Percentiles rank a stretch among this genome's conserved stretches.
These are phyloP conservation scores for Listronotus oregonensis DNA, from an alignment of 1,140 invertebrate genomes.

Conservation along the genomic window DNA sequence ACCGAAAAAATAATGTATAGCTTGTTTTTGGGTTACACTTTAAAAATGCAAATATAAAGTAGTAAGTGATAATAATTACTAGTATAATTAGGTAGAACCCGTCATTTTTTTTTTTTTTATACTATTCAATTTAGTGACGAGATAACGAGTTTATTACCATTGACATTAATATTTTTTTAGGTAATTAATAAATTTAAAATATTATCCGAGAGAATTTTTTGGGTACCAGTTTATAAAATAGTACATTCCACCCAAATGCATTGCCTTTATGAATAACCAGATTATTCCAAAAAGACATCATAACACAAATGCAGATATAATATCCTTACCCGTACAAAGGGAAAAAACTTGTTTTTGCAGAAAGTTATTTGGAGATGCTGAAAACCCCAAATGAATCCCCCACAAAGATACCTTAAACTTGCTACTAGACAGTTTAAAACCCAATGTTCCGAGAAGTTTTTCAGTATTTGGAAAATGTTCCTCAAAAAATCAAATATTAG, in stretches of 20 bases:
- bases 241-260: background rate
- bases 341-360: background rate
- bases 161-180: too few species aligned
- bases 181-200: slow-evolving; percentile 2
- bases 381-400: slow-evolving; percentile 4
- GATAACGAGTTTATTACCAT: too few species aligned
- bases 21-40: too few species aligned
- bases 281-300: background rate
- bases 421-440: slow-evolving; percentile 14
- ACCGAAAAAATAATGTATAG: too few species aligned
- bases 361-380: slow-evolving; percentile 10
- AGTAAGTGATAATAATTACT: background rate
- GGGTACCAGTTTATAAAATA: slow-evolving; percentile 7
- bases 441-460: slow-evolving; percentile 9
- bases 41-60: background rate
- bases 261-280: background rate
- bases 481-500: background rate
- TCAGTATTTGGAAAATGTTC: slow-evolving; percentile 17
- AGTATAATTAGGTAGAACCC: too few species aligned
- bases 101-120: too few species aligned
- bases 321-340: background rate
- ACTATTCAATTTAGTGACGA: too few species aligned
- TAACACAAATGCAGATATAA: slow-evolving; percentile 7
- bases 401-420: slow-evolving; percentile 11
- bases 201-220: slow-evolving; percentile 1